phyloP scores from a whole-genome alignment of 2,113 vertebrate genomes.

The Chaetodon auriga region DNA sequence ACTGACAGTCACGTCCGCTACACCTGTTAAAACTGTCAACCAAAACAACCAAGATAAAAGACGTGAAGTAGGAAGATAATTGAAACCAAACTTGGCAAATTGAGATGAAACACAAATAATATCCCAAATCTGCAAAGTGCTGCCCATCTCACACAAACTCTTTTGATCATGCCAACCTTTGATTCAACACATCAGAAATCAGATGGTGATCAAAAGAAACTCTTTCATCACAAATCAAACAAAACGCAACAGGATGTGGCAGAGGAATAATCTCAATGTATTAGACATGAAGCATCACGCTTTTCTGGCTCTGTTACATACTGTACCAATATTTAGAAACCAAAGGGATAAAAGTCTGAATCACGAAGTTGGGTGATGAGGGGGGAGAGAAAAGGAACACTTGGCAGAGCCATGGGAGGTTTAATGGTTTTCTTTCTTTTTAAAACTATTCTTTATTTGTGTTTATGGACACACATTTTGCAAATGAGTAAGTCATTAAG shows the following conservation, averaged over 20 bases:
- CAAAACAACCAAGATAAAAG: background rate
- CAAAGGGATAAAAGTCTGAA: background rate
- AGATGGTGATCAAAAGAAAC: constrained; percentile 46
- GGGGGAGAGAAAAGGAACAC: no score
- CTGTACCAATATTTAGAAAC: background rate
- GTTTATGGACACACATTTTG: background rate
- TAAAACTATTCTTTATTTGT: background rate
- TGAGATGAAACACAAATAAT: constrained; percentile 22
- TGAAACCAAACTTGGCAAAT: constrained; percentile 2
- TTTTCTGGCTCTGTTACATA: background rate
- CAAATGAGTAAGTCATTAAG: background rate
- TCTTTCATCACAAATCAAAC: constrained; percentile 73
- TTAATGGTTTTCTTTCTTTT: background rate
- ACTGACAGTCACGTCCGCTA: background rate
- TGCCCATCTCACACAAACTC: constrained; percentile 11
- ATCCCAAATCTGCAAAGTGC: constrained; percentile 11
- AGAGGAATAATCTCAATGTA: constrained; percentile 39
- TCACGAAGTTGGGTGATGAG: no score
- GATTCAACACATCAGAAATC: constrained; percentile 56
- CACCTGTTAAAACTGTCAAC: background rate
- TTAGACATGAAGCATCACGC: constrained; percentile 32
- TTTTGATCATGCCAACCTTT: constrained; percentile 71
- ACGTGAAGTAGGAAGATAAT: background rate
- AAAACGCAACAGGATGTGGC: constrained; percentile 46
- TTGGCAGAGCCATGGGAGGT: background rate